These are phyloP conservation scores for Spheniscus humboldti DNA, from an alignment of 2,797 vertebrate species.

Conservation along the genomic window DNA sequence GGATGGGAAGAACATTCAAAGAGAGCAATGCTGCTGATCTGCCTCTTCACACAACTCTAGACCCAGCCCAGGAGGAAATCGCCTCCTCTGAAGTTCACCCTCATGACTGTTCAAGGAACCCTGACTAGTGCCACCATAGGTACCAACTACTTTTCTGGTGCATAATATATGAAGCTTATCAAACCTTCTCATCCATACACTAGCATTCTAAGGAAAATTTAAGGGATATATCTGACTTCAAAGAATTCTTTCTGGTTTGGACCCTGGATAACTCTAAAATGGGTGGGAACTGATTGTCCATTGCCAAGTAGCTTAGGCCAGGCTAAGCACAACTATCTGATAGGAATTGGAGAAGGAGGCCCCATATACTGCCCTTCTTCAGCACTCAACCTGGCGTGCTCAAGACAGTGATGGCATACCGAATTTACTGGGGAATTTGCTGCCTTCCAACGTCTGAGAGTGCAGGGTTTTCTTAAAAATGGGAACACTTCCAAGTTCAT, in stretches of 20 bases:
- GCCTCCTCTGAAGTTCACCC: neutral
- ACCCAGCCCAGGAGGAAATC: neutral
- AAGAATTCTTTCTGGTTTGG: neutral
- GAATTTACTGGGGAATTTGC: neutral
- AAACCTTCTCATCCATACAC: neutral
- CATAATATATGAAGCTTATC: neutral
- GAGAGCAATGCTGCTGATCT: neutral
- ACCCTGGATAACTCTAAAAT: neutral
- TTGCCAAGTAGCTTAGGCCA: neutral
- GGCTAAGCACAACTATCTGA: neutral
- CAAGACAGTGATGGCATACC: fast-evolving
- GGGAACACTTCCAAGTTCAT: neutral
- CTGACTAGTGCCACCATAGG: neutral
- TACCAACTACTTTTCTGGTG: neutral
- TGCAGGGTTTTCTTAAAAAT: neutral
- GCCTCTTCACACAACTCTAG: neutral
- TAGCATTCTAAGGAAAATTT: neutral
- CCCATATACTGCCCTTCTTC: neutral
- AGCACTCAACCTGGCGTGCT: fast-evolving
- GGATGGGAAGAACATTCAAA: neutral
- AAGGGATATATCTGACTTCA: neutral
- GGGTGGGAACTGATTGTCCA: neutral
- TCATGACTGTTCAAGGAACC: neutral
- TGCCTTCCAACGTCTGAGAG: neutral
- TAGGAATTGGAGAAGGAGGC: neutral